Percentiles rank a stretch among this genome's conserved stretches.
phyloP scores from a whole-genome alignment of 2,888 invertebrate species.

The Idaea dimidiata region DNA sequence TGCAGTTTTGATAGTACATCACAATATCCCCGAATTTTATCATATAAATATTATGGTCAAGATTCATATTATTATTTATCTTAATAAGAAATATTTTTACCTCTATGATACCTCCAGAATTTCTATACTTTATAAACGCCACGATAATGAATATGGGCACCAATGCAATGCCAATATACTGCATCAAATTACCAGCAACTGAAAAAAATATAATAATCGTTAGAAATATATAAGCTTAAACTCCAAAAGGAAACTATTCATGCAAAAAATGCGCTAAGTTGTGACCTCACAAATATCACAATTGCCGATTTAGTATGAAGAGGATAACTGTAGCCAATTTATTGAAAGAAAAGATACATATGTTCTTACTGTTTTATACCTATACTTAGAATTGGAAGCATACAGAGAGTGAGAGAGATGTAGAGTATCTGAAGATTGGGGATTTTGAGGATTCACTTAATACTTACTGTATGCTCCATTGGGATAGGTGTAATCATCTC shows the following conservation, averaged over 20 bases:
- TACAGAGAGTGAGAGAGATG: no score
- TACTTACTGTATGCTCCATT: slow-evolving; percentile 80
- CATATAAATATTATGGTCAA: not conserved
- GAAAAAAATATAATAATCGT: slow-evolving; percentile 30
- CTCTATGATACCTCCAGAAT: slow-evolving; percentile 39
- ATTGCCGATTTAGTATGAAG: no score
- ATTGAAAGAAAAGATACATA: slow-evolving; percentile 2
- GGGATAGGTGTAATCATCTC: slow-evolving; percentile 80
- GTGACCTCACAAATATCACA: no score
- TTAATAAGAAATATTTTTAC: slow-evolving; percentile 30
- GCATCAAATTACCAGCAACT: slow-evolving; percentile 63
- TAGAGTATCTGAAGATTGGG: not conserved
- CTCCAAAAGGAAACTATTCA: no score
- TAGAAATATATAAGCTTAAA: no score
- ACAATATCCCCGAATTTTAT: no score
- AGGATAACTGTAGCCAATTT: no score
- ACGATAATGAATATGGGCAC: slow-evolving; percentile 60
- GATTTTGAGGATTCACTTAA: not conserved
- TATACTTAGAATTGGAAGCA: no score
- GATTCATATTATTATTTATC: not conserved
- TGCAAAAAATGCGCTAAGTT: no score
- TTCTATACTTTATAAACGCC: slow-evolving; percentile 62
- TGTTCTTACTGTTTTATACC: not conserved
- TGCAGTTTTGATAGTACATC: not conserved
- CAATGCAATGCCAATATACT: slow-evolving; percentile 64